Evolutionary conservation across 2,888 invertebrate species (phyloP), one percentile per base, ranked within the genome.

Genomic region (Cephonodes hylas): DNA sequence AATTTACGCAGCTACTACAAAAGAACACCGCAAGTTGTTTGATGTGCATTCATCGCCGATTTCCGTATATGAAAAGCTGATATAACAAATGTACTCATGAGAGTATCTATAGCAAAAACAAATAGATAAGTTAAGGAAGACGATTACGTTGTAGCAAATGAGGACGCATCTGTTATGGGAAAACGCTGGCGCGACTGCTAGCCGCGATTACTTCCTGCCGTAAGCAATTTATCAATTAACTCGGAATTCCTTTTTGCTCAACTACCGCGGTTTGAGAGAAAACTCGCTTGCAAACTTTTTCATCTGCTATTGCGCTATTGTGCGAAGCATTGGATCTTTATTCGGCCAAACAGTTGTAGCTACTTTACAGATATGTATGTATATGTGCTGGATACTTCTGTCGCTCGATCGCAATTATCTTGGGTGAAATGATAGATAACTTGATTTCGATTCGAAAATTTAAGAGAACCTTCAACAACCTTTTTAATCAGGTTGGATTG

Each of bases 221-320:
- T 63, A 60, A 65, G 62, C 68, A 64, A 70, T 70, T 74, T 69
- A 74, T 69, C 70, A 76, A 79, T 75, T 75, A 72, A 62, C 68
- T 61, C 46, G 64, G 62, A 62, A 70, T 74, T 67, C 58, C 59
- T 62, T 63, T 72, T 70, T 72, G 62, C 64, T 57, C 44, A n/a
- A 20, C 46, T n/a, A 64, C 25, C 42, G 46, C 7, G 58, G 27
- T 64, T 20, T 63, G 57, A 58, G 66, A 63, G 63, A 65, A 66
- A 71, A 63, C 58, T 58, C 15, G 58, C 31, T 23, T 3, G 53
- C 15, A 53, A 27, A 53, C 27, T 53, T 53, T 31, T 31, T 53
- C 25, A 8, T 27, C 8, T 53, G 53, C 18, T 53, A 18, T 18
- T 18, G 27, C 18, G 38, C 38, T n/a, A 8, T 38, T n/a, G 3